Conservation (phyloP, 1,140 invertebrate species). For the Argopecten irradians region DNA sequence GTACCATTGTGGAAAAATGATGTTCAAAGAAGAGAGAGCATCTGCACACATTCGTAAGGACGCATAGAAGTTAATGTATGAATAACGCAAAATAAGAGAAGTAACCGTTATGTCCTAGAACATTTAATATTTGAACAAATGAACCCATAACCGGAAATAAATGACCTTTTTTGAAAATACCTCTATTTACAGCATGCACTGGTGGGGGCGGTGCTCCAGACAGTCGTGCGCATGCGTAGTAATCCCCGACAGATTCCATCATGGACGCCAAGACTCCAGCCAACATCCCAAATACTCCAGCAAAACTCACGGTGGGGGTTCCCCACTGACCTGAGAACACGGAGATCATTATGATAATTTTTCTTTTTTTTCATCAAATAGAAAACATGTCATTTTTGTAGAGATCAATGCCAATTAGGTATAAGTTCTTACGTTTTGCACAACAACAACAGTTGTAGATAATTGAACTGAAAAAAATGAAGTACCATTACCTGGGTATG, state of each 20-base stretch:
- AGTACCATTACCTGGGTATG: slow-evolving; percentile 87
- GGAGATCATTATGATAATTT: neutral
- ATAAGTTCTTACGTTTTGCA: neutral
- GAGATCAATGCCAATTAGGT: neutral
- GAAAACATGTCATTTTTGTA: neutral
- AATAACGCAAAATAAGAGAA: neutral
- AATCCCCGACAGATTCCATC: slow-evolving; percentile 71
- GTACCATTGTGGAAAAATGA: neutral
- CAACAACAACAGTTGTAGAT: neutral
- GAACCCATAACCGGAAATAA: neutral
- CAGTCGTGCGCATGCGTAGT: slow-evolving; percentile 82
- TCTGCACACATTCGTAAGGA: neutral
- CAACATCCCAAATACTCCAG: slow-evolving; percentile 68
- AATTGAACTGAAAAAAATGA: neutral
- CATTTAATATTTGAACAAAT: neutral
- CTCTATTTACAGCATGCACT: slow-evolving; percentile 85
- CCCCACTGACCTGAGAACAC: slow-evolving; percentile 67
- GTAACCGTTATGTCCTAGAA: neutral
- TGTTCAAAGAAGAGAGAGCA: neutral
- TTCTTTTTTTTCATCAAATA: neutral
- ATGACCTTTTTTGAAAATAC: neutral
- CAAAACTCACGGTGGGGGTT: slow-evolving; percentile 61
- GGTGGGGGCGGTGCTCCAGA: slow-evolving; percentile 87
- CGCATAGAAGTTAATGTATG: neutral
- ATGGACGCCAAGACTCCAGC: slow-evolving; percentile 67